phyloP scores from a whole-genome alignment of 2,888 invertebrate genomes.

The Suillia variegata region DNA sequence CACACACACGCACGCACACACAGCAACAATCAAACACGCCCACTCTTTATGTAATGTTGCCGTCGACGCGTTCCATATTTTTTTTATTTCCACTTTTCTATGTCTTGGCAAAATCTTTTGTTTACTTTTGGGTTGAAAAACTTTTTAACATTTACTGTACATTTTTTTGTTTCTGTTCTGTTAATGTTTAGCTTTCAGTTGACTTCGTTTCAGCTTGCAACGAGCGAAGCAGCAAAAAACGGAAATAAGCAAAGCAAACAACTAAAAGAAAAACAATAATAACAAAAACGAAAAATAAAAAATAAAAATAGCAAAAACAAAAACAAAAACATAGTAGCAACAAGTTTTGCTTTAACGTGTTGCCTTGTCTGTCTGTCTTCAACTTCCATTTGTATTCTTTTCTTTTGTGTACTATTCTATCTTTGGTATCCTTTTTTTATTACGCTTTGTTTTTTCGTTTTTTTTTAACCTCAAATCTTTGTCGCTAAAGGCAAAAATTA shows the following conservation, averaged over 20 bases:
- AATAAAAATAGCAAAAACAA: not conserved
- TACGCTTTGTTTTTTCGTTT: not conserved
- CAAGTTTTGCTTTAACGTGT: not conserved
- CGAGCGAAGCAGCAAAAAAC: too few relatives aligned
- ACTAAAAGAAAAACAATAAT: not conserved
- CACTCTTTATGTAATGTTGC: too few relatives aligned
- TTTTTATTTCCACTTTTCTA: conserved; percentile 8
- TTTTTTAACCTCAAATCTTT: not conserved
- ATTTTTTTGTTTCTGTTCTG: not conserved
- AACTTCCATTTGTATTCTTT: not conserved
- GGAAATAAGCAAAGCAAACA: not conserved
- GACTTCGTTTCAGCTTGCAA: not conserved
- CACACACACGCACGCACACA: not conserved
- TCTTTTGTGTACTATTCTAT: conserved; percentile 19
- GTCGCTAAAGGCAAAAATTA: not conserved
- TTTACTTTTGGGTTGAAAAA: conserved; percentile 21
- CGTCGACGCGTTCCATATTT: not conserved
- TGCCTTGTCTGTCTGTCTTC: not conserved
- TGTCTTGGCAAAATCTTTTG: conserved; percentile 30
- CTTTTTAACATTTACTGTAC: not conserved
- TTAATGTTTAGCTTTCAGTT: not conserved
- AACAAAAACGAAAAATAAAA: not conserved
- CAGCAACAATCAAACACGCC: too few relatives aligned
- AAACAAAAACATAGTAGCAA: conserved; percentile 1
- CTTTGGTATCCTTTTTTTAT: not conserved